Evolutionary conservation across 1,140 invertebrate genomes (phyloP).

Genomic region (Cylas formicarius): DNA sequence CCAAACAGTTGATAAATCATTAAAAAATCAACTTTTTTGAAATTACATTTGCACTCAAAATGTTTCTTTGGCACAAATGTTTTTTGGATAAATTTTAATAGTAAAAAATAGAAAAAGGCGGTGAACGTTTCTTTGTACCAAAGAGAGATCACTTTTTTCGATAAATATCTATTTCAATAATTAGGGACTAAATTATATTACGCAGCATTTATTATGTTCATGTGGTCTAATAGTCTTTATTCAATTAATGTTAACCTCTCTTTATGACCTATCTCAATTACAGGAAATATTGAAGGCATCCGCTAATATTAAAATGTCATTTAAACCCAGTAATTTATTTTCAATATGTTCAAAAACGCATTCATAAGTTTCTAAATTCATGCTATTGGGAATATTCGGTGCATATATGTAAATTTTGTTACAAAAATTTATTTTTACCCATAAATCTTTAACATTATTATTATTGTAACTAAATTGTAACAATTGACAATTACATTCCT

Average conservation of each 20-base stretch:
- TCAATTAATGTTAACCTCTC: conserved; percentile 4
- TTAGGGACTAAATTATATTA: conserved; percentile 4
- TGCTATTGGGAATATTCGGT: not conserved
- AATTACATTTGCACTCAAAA: conserved; percentile 6
- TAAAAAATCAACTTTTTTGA: conserved; percentile 6
- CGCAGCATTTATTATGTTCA: conserved; percentile 7
- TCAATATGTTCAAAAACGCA: conserved; percentile 7
- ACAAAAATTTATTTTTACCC: conserved; percentile 4
- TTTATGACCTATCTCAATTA: conserved; percentile 7
- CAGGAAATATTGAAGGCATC: conserved; percentile 2
- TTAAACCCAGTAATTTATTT: conserved; percentile 5
- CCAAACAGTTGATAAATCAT: conserved; percentile 1
- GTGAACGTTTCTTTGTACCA: conserved; percentile 3
- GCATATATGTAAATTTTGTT: conserved; percentile 3
- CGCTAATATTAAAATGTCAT: conserved; percentile 5
- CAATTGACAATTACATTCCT: conserved; percentile 1
- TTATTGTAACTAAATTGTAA: conserved; percentile 1
- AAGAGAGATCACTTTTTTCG: conserved; percentile 7
- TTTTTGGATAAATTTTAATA: not conserved
- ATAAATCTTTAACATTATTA: conserved; percentile 7
- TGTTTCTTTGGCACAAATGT: not conserved
- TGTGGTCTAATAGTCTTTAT: not conserved
- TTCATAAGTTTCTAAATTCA: conserved; percentile 8
- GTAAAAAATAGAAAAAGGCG: conserved; percentile 1
- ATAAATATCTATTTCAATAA: conserved; percentile 6